A percentile compares a stretch with the other conserved stretches of the same genome.
phyloP scores from a whole-genome alignment of 2,113 vertebrate species.

The Barbus barbus region DNA sequence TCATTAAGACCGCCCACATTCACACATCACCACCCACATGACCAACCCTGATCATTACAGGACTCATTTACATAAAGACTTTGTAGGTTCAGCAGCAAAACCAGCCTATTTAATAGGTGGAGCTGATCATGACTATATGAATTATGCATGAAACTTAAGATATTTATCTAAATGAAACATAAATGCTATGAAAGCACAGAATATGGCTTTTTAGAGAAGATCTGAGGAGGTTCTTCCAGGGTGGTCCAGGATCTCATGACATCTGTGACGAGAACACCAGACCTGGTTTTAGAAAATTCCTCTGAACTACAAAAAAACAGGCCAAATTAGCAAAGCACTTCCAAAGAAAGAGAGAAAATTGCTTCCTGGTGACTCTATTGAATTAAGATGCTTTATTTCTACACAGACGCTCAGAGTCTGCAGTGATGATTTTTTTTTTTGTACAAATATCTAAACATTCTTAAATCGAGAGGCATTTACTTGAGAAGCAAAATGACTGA shows the following conservation, averaged over 20 bases:
- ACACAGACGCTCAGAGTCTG: neutral
- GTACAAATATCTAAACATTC: too few relatives aligned
- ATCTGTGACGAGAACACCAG: neutral
- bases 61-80: neutral
- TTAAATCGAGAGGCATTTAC: neutral
- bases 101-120: neutral
- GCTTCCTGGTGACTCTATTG: conserved; percentile 34
- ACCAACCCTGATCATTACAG: neutral
- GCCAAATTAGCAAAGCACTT: neutral
- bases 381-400: conserved; percentile 31
- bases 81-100: neutral
- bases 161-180: neutral
- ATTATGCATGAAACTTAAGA: too few relatives aligned
- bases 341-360: conserved; percentile 39
- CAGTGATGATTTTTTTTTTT: too few relatives aligned
- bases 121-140: neutral
- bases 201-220: neutral
- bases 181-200: neutral
- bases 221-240: neutral
- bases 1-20: neutral
- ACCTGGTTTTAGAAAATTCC: conserved; percentile 19
- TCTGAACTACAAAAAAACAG: neutral
- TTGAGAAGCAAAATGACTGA: neutral
- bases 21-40: too few relatives aligned
- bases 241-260: conserved; percentile 10